These are phyloP conservation scores for Podarcis raffonei DNA, from an alignment of 2,113 vertebrate species.

Conservation along the genomic window DNA sequence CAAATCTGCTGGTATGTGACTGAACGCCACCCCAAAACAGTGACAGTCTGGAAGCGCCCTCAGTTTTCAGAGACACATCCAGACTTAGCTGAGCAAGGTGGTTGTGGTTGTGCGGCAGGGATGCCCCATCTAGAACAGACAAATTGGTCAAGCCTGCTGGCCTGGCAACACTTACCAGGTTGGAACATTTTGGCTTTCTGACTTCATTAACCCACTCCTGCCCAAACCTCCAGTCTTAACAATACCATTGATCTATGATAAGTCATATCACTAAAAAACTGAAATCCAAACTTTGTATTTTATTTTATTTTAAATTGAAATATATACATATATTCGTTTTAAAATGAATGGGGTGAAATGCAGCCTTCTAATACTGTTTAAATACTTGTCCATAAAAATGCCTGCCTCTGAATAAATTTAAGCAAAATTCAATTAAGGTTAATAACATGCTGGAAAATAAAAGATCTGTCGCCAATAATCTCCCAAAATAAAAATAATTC, in stretches of 20 bases:
- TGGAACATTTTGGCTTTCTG: neutral
- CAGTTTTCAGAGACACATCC: neutral
- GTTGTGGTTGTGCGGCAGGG: no score
- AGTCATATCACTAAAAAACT: neutral
- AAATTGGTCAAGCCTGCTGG: neutral
- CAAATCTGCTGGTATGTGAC: no score
- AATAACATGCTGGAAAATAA: constrained; percentile 57
- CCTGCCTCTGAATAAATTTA: constrained; percentile 54
- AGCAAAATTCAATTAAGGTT: constrained; percentile 70
- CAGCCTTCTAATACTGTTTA: constrained; percentile 54
- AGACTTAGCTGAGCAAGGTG: neutral
- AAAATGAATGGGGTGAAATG: constrained; percentile 57
- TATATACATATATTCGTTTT: neutral
- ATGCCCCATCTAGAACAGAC: no score
- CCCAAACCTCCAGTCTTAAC: neutral
- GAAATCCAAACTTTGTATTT: neutral
- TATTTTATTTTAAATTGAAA: neutral
- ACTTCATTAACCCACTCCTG: neutral
- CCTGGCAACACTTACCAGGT: neutral
- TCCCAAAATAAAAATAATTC: constrained; percentile 49
- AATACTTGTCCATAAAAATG: constrained; percentile 48
- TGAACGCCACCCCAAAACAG: neutral
- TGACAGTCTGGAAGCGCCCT: neutral
- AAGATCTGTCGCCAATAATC: constrained; percentile 5
- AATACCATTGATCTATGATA: neutral